Base-by-base conservation (phyloP, 1,140 invertebrate species). In the Zeugodacus cucurbitae region DNA sequence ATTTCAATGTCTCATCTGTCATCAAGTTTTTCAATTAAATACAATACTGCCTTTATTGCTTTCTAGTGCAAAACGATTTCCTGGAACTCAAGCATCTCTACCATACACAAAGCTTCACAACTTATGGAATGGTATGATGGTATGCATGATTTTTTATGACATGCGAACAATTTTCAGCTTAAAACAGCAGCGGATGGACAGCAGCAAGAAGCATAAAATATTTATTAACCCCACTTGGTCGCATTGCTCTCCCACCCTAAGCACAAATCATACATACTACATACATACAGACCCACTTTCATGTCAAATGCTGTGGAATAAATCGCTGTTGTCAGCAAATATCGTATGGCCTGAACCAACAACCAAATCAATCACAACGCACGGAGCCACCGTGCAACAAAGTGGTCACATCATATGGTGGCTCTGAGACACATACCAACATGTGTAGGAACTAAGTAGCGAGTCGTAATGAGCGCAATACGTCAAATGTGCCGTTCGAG, bases 331-430 rank as follows among this genome's bases (percentile, higher is more conserved):
- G 34, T 70, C 67, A 34, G 34, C 0, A 37, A 37, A 32, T 17
- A 70, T 14, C 5, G 67, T 14, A 34, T 37, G 6, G 34, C 17
- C 26, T 70, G 67, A 32, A 70, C 67, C 67, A n/a, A 32, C 67
- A 74, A 74, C 20, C 67, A 74, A 41, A 41, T 74, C 67, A 74
- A 74, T 74, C 67, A 74, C 67, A 74, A 20, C 20, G 67, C 17
- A 41, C 17, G 11, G 34, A 74, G 32, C 3, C 26, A 37, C 34
- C 11, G 67, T 5, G 34, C 67, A 74, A 32, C n/a, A 0, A 67
- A 26, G 59, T 67, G 3, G 62, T 11, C 32, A 34, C 34, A 14
- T 5, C 22, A 41, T 74, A n/a, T 62, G 2, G 22, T 41, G 67
- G 20, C 67, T 41, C 34, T 41, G 0, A 8, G 1, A 4, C 6